A percentile compares a stretch with the other conserved stretches of the same genome.
Conservation (phyloP, 2,888 invertebrate genomes). For the Xanthostigma xanthostigma region DNA sequence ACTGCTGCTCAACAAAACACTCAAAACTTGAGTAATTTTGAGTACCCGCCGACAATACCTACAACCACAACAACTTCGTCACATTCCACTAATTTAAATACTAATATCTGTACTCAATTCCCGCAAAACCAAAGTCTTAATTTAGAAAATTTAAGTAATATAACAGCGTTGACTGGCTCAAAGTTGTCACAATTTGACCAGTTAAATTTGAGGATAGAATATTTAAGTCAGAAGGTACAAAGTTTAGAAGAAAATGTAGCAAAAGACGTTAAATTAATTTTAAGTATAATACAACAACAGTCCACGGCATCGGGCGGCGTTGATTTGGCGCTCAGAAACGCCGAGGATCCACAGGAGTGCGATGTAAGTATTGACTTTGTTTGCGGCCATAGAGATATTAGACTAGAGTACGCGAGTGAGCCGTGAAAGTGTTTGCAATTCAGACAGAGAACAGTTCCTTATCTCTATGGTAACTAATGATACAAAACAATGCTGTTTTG, state of each 20-base stretch:
- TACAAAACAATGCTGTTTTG: too few relatives aligned
- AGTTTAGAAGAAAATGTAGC: slow-evolving; percentile 58
- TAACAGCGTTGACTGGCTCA: background rate
- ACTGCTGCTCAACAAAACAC: slow-evolving; percentile 11
- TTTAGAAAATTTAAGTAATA: too few relatives aligned
- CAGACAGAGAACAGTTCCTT: too few relatives aligned
- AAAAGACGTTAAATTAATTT: slow-evolving; percentile 56
- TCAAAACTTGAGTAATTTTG: slow-evolving; percentile 10
- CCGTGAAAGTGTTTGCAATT: too few relatives aligned
- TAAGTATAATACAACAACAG: slow-evolving; percentile 44
- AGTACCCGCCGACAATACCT: slow-evolving; percentile 29
- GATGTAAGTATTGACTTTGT: too few relatives aligned
- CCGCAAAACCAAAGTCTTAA: background rate
- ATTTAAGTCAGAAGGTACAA: slow-evolving; percentile 50
- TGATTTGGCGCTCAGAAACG: background rate
- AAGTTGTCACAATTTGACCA: slow-evolving; percentile 28
- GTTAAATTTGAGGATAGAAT: slow-evolving; percentile 51
- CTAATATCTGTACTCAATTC: slow-evolving; percentile 4
- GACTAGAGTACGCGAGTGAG: too few relatives aligned
- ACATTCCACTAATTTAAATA: slow-evolving; percentile 14
- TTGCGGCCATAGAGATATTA: too few relatives aligned
- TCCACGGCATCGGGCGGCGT: slow-evolving; percentile 2
- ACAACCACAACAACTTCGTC: slow-evolving; percentile 39
- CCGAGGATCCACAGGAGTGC: too few relatives aligned
- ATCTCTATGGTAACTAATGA: too few relatives aligned